phyloP scores from a whole-genome alignment of 1,140 invertebrate genomes.

The Camponotus vicinus region DNA sequence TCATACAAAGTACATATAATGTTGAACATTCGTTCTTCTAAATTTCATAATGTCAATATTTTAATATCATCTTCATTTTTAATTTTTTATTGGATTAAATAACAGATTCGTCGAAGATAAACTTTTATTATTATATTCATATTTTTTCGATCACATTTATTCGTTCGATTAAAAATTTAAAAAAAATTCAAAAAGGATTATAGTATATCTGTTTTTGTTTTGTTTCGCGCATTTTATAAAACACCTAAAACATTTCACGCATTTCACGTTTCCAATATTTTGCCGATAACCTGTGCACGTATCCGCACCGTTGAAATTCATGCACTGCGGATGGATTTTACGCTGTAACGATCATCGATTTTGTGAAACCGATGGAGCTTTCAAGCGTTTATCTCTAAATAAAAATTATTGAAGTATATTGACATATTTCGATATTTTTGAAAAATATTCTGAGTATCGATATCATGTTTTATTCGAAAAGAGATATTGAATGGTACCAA shows the following conservation, averaged over 20 bases:
- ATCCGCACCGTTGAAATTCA: conserved; percentile 62
- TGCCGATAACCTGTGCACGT: conserved; percentile 15
- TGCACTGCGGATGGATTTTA: conserved; percentile 63
- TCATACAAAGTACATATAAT: too few species aligned
- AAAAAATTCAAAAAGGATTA: background rate
- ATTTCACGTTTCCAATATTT: conserved; percentile 22
- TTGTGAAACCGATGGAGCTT: conserved; percentile 33
- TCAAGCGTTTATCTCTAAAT: conserved; percentile 66
- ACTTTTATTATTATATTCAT: too few species aligned
- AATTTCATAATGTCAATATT: background rate
- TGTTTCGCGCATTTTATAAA: background rate
- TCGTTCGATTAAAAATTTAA: too few species aligned
- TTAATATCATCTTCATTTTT: background rate
- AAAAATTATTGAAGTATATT: conserved; percentile 19
- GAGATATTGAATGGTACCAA: background rate
- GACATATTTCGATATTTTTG: background rate
- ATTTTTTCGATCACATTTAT: too few species aligned
- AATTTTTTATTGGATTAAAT: too few species aligned
- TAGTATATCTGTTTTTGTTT: background rate
- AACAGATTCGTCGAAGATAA: background rate
- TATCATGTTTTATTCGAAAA: background rate
- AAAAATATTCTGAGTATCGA: background rate
- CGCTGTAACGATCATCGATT: conserved; percentile 67
- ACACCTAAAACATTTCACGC: conserved; percentile 10
- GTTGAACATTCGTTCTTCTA: too few species aligned